Evolutionary conservation across 2,113 vertebrate genomes (phyloP), one percentile per base, ranked within the genome.

Genomic region (Thinocorus orbignyianus): DNA sequence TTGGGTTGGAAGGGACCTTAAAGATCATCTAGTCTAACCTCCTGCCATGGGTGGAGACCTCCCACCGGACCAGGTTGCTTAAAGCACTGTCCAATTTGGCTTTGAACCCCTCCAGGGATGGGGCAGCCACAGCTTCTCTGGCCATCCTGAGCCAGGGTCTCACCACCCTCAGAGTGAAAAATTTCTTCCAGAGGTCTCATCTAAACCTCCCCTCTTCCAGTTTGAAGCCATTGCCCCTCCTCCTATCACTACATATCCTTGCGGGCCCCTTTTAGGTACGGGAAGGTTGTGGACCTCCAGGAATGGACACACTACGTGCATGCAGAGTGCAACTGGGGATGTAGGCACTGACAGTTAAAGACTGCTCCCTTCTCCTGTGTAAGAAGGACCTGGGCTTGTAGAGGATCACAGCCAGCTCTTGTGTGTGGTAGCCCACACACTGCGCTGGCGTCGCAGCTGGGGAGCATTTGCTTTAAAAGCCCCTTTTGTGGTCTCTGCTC

Each of bases 401-500:
- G 90, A 58, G 51, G 55, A 52, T 57, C 13, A 3, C 42, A 46
- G 86, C 55, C 90, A 58, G 58, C 91, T 81, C 82, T 88, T 65
- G 62, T 48, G 62, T 19, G 3, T 31, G 11, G 14, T 5, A 52
- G 48, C 88, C 92, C 91, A 77, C 28, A 1, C 76, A 0, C 62
- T 18, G 79, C 0, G 1, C 52, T 55, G 68, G 33, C 4, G 0
- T 72, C 9, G 20, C 71, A 88, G 85, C 57, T 13, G 0, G 48
- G 52, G 57, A 80, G 30, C 30, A 0, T 14, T 65, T 49, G 2
- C 78, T 55, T 93, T 46, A 88, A 86, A 93, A 91, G 78, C 62
- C 70, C 73, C 62, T 91, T 94, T 79, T 92, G 84, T 95, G 57
- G 41, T 57, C 33, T 55, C 81, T 90, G 81, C 87, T 81, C 70